Base-by-base conservation (phyloP, 2,113 vertebrate species). In the Syngnathus typhle region DNA sequence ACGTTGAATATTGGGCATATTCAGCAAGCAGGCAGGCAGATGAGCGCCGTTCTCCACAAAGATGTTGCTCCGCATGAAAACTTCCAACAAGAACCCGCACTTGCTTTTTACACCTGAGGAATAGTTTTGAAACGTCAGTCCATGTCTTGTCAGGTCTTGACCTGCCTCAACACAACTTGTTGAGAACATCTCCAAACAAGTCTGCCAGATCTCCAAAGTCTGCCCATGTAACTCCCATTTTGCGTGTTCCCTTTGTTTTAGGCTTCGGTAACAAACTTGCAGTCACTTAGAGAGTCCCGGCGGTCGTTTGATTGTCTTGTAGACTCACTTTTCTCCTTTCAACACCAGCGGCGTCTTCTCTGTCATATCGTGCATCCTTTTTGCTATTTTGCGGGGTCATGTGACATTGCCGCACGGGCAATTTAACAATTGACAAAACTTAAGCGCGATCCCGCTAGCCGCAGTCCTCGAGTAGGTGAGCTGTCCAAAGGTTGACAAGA, bases 401-500 rank as follows among this genome's bases (percentile, higher is more conserved):
- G 10, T 15, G 10, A 12, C 54, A 4, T 32, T 6, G 11, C 2
- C 39, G 65, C 60, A 56, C 60, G 5, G 49, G 60, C 43, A 49
- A 64, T 51, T 11, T 32, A 23, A 72, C 59, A 15, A 58, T 60
- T 32, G 66, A 49, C 59, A 67, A 19, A 47, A 70, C 36, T 54
- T 10, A 68, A 39, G 62, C 21, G 0, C 18, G 9, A 74, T 49
- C 65, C 49, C 47, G 60, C 64, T 69, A 32, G 41, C 56, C 58
- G 6, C 16, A 43, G 44, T 36, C 70, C 76, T 2, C 2, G 70
- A 60, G 7, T n/a, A 19, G 47, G 47, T 51, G 47, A 51, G 18
- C 63, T 64, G 70, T 74, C 37, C 75, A 77, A 85, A 84, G 75
- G 61, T 84, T 85, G 77, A 80, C 74, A 67, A 68, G 58, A 60